Conservation (phyloP, 1,140 invertebrate species). For the Pseudoatta argentina region DNA sequence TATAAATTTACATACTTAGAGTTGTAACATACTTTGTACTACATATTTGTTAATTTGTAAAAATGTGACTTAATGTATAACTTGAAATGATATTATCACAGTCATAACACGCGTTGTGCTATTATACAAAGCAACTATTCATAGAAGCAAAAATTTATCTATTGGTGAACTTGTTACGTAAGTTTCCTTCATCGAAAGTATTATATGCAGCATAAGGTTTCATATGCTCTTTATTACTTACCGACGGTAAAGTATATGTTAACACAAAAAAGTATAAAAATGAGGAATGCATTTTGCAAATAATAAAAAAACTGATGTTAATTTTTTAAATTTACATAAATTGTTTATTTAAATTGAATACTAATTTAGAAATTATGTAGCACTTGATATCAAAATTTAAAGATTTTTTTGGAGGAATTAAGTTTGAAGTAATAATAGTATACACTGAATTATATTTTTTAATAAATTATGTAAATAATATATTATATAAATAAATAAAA, state of each 20-base stretch:
- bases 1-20: background rate
- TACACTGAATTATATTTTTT: background rate
- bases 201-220: conserved; percentile 8
- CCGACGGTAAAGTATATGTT: background rate
- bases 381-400: background rate
- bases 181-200: conserved; percentile 11
- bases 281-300: background rate
- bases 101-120: background rate
- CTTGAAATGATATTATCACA: background rate
- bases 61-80: background rate
- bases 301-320: background rate
- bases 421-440: background rate
- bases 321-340: background rate
- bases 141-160: conserved; percentile 31
- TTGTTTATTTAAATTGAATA: background rate
- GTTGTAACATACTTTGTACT: background rate
- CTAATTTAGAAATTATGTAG: background rate
- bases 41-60: background rate
- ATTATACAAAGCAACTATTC: background rate
- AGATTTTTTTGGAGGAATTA: background rate
- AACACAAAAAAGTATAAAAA: conserved; percentile 9
- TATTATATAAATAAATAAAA: background rate
- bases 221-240: background rate
- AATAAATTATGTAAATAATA: background rate
- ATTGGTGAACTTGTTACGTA: conserved; percentile 29